phyloP scores from a whole-genome alignment of 1,140 invertebrate species.

The Ditylenchus dipsaci region DNA sequence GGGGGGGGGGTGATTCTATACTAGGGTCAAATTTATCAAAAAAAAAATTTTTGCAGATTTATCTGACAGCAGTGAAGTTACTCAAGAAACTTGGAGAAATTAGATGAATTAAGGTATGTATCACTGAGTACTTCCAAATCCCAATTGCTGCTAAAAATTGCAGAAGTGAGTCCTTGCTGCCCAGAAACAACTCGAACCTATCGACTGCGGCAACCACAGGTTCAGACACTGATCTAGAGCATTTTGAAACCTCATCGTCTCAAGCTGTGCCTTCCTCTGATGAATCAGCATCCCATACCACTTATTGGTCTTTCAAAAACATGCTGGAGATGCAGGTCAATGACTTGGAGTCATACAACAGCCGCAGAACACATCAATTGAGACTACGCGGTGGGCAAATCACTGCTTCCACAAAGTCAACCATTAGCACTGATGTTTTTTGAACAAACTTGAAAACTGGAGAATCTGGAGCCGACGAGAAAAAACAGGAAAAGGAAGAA shows the following conservation, averaged over 20 bases:
- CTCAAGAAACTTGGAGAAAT: not conserved
- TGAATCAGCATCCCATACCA: not conserved
- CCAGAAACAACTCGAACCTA: not conserved
- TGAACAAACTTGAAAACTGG: too few species aligned
- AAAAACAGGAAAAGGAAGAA: too few species aligned
- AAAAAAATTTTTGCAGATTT: not conserved
- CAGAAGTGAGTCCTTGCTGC: not conserved
- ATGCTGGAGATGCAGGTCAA: not conserved
- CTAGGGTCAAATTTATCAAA: too few species aligned
- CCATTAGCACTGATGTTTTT: too few species aligned
- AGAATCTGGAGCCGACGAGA: too few species aligned
- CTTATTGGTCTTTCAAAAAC: conserved; percentile 6
- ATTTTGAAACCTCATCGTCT: not conserved
- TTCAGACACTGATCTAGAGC: not conserved
- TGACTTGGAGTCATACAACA: not conserved
- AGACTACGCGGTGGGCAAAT: too few species aligned
- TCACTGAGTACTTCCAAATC: not conserved
- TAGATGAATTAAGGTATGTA: not conserved
- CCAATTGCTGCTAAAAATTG: not conserved
- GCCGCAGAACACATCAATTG: too few species aligned
- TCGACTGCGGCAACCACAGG: not conserved
- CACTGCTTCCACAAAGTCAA: too few species aligned
- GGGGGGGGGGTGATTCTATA: too few species aligned
- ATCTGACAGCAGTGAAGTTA: not conserved
- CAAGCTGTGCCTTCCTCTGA: not conserved